Conservation (phyloP, 2,797 vertebrate species). For the Distichodus sexfasciatus region DNA sequence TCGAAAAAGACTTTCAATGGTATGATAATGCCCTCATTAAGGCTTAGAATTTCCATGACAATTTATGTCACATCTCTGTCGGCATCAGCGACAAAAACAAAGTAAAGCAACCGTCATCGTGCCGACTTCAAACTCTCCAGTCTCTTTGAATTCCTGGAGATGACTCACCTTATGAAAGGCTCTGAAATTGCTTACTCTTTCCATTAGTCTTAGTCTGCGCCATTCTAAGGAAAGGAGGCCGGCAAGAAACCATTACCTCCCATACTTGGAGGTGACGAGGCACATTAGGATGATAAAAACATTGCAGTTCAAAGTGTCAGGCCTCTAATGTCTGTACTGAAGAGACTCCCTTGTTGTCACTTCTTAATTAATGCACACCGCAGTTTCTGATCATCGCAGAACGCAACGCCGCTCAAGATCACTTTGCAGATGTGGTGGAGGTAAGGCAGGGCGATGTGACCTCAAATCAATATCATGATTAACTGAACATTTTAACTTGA, state of each 20-base stretch:
- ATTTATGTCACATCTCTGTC: not conserved
- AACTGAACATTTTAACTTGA: not conserved
- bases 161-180: slow-evolving; percentile 64
- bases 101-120: not conserved
- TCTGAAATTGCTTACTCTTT: slow-evolving; percentile 65
- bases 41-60: not conserved
- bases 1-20: slow-evolving; percentile 12
- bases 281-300: slow-evolving; percentile 11
- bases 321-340: not conserved
- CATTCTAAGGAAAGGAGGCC: not conserved
- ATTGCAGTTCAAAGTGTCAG: not conserved
- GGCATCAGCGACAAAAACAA: not conserved
- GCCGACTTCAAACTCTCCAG: not conserved
- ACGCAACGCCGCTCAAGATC: not conserved
- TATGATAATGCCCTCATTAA: not conserved
- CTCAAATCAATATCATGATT: too few species aligned
- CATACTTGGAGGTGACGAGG: not conserved
- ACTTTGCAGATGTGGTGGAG: not conserved
- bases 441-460: not conserved
- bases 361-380: slow-evolving; percentile 6
- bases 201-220: slow-evolving; percentile 53
- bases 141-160: slow-evolving; percentile 25
- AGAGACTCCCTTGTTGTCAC: not conserved
- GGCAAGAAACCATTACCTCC: not conserved
- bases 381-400: slow-evolving; percentile 3